These are phyloP conservation scores for Cataglyphis livida DNA, from an alignment of 2,888 invertebrate genomes.

Conservation along the genomic window DNA sequence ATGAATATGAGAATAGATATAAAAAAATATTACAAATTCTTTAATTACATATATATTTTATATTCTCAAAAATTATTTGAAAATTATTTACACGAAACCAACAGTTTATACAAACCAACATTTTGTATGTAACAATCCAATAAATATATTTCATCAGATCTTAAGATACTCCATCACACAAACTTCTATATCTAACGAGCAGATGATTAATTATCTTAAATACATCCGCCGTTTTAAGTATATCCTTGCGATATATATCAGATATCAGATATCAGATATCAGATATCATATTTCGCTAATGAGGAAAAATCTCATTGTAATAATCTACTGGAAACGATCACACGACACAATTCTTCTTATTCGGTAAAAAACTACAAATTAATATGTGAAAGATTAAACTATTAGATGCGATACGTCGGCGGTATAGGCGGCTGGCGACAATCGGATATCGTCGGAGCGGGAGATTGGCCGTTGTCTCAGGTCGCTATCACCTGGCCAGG, in stretches of 20 bases:
- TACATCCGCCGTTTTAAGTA: conserved; percentile 1
- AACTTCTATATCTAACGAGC: conserved; percentile 27
- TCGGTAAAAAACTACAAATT: conserved; percentile 46
- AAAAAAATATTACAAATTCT: not conserved
- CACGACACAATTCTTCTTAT: conserved; percentile 3
- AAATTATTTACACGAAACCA: not conserved
- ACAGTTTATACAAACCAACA: not conserved
- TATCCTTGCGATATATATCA: too few relatives aligned
- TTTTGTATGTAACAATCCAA: conserved; percentile 8
- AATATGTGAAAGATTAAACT: conserved; percentile 86
- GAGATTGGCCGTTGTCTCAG: conserved; percentile 89
- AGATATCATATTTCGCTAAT: not conserved
- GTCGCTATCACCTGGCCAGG: conserved; percentile 89
- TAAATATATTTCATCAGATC: conserved; percentile 22
- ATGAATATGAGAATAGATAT: not conserved
- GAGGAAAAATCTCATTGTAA: conserved; percentile 1
- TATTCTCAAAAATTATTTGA: conserved; percentile 10
- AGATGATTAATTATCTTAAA: conserved; percentile 26
- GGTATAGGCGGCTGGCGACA: conserved; percentile 91
- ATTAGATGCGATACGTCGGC: conserved; percentile 93
- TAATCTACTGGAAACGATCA: conserved; percentile 12
- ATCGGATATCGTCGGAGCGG: conserved; percentile 84
- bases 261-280: too few relatives aligned
- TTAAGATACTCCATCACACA: conserved; percentile 9
- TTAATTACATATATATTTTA: conserved; percentile 17